Evolutionary conservation across 2,113 vertebrate genomes (phyloP).

Genomic region (Cyanistes caeruleus): DNA sequence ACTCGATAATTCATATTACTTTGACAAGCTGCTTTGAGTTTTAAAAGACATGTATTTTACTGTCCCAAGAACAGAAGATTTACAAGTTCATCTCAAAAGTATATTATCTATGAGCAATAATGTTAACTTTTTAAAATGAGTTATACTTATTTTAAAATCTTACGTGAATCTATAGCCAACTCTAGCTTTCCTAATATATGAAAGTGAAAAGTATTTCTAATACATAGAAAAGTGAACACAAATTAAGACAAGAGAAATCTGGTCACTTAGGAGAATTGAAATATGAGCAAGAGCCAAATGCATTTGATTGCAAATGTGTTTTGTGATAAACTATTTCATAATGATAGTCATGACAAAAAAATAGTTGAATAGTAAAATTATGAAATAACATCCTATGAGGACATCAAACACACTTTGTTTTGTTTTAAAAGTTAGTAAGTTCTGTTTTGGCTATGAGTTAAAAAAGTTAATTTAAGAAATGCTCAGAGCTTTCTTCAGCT

Average conservation of each 20-base stretch:
- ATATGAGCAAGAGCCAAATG: not conserved
- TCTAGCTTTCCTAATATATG: not conserved
- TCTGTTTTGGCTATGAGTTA: not conserved
- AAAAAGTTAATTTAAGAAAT: slow-evolving; percentile 9
- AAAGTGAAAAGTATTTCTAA: not conserved
- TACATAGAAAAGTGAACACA: not conserved
- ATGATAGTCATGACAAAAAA: not conserved
- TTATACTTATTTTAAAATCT: not conserved
- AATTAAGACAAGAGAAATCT: not conserved
- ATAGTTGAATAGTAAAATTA: not conserved
- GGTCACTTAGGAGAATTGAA: not conserved
- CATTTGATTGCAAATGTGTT: not conserved
- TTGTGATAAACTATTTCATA: not conserved
- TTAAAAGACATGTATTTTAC: not conserved
- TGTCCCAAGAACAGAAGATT: not conserved
- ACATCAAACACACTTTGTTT: not conserved
- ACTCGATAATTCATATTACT: not conserved
- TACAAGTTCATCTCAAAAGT: not conserved
- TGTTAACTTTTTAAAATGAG: not conserved
- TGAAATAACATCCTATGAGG: not conserved
- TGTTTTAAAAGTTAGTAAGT: not conserved
- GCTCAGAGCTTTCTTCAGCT: not conserved
- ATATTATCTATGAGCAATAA: not conserved
- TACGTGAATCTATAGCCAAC: not conserved
- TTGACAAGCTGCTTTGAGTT: not conserved